Conservation (phyloP, 2,797 vertebrate species). For the Tiaroga cobitis region DNA sequence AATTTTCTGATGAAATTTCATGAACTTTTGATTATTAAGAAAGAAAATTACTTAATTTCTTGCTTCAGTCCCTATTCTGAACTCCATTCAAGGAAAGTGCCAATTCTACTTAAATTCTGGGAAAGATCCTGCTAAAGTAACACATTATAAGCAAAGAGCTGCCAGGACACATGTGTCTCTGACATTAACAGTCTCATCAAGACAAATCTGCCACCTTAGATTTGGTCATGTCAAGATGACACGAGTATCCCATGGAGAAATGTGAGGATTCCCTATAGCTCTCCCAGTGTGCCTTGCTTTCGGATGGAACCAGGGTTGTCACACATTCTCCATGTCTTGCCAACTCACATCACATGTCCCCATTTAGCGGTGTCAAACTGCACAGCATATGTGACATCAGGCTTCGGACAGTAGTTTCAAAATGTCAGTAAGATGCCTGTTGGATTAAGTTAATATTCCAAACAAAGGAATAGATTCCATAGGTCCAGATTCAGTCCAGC, state of each 20-base stretch:
- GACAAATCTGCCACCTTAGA: constrained; percentile 64
- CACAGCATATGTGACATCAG: background rate
- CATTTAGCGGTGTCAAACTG: background rate
- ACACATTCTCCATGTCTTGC: constrained; percentile 10
- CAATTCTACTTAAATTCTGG: background rate
- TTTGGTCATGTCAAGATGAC: constrained; percentile 37
- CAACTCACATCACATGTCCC: background rate
- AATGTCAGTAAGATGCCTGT: background rate
- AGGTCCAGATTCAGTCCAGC: background rate
- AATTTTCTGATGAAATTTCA: background rate
- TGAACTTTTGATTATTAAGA: background rate
- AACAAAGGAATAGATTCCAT: too few relatives aligned
- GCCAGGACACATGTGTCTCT: constrained; percentile 61
- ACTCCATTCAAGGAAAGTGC: background rate
- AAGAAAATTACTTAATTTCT: background rate
- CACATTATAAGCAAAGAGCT: background rate
- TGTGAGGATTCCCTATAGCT: constrained; percentile 50
- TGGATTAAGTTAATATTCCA: background rate
- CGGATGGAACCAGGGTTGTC: background rate
- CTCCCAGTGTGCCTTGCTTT: constrained; percentile 47
- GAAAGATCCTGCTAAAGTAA: constrained; percentile 7
- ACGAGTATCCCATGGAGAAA: constrained; percentile 43
- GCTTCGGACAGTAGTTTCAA: background rate
- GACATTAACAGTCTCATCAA: constrained; percentile 64
- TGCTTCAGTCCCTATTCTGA: background rate